These are phyloP conservation scores for Drosophila phalerata DNA, from an alignment of 2,888 invertebrate genomes.

Conservation along the genomic window DNA sequence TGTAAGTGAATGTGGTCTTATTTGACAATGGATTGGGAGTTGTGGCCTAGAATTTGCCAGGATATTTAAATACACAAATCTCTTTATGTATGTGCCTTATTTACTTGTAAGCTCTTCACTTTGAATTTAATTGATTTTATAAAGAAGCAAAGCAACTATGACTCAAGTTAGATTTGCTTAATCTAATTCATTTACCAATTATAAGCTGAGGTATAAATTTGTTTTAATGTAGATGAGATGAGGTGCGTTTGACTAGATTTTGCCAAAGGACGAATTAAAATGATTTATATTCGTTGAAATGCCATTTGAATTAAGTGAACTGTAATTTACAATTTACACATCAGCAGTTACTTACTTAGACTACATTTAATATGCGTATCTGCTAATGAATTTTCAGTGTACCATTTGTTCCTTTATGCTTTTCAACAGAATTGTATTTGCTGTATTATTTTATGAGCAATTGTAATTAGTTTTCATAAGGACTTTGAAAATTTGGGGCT, in stretches of 20 bases:
- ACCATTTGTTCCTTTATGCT: conserved; percentile 3
- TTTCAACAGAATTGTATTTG: not conserved
- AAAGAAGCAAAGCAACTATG: not conserved
- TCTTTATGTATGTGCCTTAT: not conserved
- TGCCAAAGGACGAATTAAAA: not conserved
- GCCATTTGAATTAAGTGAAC: conserved; percentile 18
- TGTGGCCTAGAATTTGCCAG: conserved; percentile 24
- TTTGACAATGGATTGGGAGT: conserved; percentile 23
- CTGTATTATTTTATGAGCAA: not conserved
- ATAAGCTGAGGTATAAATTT: not conserved
- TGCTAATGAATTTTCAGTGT: conserved; percentile 11
- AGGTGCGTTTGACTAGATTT: not conserved
- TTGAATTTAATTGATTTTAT: conserved; percentile 29
- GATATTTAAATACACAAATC: not conserved
- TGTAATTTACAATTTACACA: conserved; percentile 49
- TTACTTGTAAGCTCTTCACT: conserved; percentile 23
- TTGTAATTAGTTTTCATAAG: conserved; percentile 29
- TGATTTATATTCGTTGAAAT: conserved; percentile 27
- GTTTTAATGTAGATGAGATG: not conserved
- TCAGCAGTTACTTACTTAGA: conserved; percentile 23
- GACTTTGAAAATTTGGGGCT: not conserved
- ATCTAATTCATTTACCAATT: not conserved
- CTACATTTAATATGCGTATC: not conserved
- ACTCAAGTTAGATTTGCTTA: not conserved
- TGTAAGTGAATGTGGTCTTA: not conserved